Evolutionary conservation across 2,888 invertebrate genomes (phyloP), one percentile per base, ranked within the genome.

Genomic region (Cosmia pyralina): DNA sequence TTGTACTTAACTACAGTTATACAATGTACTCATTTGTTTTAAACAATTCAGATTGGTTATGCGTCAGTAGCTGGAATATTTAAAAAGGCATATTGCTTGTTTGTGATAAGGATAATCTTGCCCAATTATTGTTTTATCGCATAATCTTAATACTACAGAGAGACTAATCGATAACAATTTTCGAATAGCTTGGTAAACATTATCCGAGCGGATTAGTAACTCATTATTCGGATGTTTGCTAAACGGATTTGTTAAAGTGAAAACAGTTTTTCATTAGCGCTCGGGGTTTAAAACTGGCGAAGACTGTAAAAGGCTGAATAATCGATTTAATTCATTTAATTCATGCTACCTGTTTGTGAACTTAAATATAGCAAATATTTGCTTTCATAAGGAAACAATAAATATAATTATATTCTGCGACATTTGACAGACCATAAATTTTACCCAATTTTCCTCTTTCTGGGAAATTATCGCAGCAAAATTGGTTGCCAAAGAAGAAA

Each of bases 111-210:
- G 52, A 28, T 81, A 82, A 82, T 82, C 81, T 63, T 71, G 57
- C 59, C 79, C 82, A 82, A 82, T 82, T 84, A 81, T 67, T 71
- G 77, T 73, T 82, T 81, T 82, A 84, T 84, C 81, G 70, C 57
- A 34, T 73, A 82, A 84, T 84, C 80, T 83, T 69, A 79, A 74
- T 79, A 66, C 44, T 59, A 74, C 79, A 82, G 64, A 72, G 53
- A 52, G 57, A 60, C 46, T 62, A 79, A 70, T 70, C 83, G 68
- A 83, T 58, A 69, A 58, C 55, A 68, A 68, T 57, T 69, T 64
- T 59, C 50, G 19, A 67, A 70, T 65, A 70, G 62, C 69, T 81
- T 19, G 46, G 17, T 28, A 44, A 69, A 78, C 69, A 53, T 60
- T 81, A 60, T 57, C 19, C 75, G 52, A 69, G 46, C 4, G 59